Evolutionary conservation across 2,113 vertebrate genomes (phyloP).

Genomic region (Choloepus hoffmanni): DNA sequence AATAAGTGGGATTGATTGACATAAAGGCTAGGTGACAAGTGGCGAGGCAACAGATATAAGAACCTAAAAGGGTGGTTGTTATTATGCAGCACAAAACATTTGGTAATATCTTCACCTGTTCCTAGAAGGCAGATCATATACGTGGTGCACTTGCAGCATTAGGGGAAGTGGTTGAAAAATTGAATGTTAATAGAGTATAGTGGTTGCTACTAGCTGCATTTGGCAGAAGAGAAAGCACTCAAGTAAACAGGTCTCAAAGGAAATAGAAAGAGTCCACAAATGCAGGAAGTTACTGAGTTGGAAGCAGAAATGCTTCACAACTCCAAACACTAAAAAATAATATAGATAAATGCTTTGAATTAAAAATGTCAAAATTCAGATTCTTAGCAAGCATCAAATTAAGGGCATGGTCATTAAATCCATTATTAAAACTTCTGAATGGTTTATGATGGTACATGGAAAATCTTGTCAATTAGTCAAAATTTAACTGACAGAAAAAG

Average conservation of each 20-base stretch:
- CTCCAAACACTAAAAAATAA: constrained; percentile 18
- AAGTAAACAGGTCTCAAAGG: not conserved
- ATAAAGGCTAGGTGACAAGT: not conserved
- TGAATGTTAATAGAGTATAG: not conserved
- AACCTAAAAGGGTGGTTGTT: not conserved
- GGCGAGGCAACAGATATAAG: not conserved
- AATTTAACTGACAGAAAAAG: not conserved
- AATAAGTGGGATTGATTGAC: not conserved
- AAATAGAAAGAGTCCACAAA: not conserved
- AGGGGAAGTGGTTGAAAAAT: not conserved
- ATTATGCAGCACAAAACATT: not conserved
- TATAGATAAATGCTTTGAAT: not conserved
- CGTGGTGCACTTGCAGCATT: not conserved
- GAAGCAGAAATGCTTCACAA: not conserved
- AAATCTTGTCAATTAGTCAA: constrained; percentile 19
- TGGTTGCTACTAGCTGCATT: not conserved
- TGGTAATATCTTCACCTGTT: not conserved
- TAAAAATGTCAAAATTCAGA: constrained; percentile 47
- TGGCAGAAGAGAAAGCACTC: not conserved
- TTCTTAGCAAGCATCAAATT: not conserved
- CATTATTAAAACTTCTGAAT: not conserved
- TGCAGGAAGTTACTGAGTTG: not conserved
- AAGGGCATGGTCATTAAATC: not conserved
- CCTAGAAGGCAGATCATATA: not conserved
- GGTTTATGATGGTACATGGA: not conserved